phyloP scores from a whole-genome alignment of 2,888 invertebrate species.

The Pemphredon lugubris region DNA sequence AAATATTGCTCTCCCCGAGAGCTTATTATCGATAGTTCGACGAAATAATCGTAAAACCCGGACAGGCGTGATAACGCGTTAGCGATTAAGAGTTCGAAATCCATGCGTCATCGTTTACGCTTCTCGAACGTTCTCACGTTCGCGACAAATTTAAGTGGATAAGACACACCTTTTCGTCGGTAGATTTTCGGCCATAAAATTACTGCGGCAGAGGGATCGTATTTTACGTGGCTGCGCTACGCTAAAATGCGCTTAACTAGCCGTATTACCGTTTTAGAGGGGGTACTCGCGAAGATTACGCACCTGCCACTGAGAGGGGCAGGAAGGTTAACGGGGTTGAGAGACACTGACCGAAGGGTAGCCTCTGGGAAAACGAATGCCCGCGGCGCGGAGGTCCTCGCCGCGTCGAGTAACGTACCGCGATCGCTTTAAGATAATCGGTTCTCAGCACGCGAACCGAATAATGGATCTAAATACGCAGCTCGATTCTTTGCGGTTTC shows the following conservation, averaged over 20 bases:
- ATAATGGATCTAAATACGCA: conserved; percentile 37
- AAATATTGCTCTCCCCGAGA: too few relatives aligned
- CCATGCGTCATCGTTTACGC: not conserved
- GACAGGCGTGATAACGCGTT: not conserved
- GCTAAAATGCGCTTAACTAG: not conserved
- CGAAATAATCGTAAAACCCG: not conserved
- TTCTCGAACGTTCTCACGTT: not conserved
- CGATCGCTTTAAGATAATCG: conserved; percentile 47
- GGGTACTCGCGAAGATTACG: too few relatives aligned
- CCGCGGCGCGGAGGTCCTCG: conserved; percentile 11
- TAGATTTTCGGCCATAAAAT: conserved; percentile 1
- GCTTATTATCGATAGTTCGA: not conserved
- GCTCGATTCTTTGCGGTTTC: not conserved
- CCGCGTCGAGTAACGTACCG: conserved; percentile 37
- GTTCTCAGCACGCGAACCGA: conserved; percentile 34
- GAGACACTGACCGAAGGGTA: conserved; percentile 15
- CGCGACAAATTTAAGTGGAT: not conserved
- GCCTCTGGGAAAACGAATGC: conserved; percentile 39
- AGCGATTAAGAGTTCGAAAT: not conserved
- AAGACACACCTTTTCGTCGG: not conserved
- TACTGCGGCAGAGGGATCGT: not conserved
- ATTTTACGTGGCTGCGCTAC: not conserved
- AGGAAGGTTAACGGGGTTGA: not conserved
- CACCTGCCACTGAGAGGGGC: too few relatives aligned
- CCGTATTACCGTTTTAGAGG: not conserved